Base-by-base conservation (phyloP, 2,888 invertebrate genomes). In the Alsophila aescularia region DNA sequence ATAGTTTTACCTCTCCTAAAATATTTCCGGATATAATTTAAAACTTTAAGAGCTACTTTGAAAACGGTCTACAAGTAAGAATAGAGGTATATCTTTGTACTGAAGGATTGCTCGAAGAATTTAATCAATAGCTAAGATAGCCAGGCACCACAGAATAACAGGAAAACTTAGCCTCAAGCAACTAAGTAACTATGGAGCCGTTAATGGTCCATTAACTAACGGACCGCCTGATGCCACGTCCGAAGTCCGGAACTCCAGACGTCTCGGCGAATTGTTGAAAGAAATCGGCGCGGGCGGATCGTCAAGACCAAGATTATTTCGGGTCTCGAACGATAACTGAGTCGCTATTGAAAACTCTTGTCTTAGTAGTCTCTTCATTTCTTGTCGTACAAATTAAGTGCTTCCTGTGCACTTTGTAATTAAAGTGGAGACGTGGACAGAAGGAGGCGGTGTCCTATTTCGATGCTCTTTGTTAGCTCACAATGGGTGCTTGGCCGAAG, bases 401-500 rank as follows among this genome's bases (percentile, higher is more conserved):
- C 71, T 75, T 79, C 77, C 73, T 73, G 72, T 68, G 63, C 61
- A 66, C 65, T 54, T 64, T 70, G 79, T 81, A 79, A 83, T 81
- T 77, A 79, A 77, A 81, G 72, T 70, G 67, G 78, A 84, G 83
- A 79, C 70, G 69, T 70, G 73, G 72, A 83, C 76, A 80, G 66
- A 83, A 86, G 79, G 69, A 87, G 80, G 69, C 72, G 75, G 77
- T 86, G 87, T 90, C 87, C 81, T 79, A 83, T 91, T 90, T 83
- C 89, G 76, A 84, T 82, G 83, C 76, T 79, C 87, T 87, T 89
- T 90, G 88, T 88, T 82, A 61, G 61, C 70, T 72, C 65, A 88
- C 87, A 90, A 90, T 88, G 79, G 81, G 73, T 72, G 81, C 79
- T 81, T 84, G 81, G 79, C 84, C 83, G 87, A 85, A 80, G 82